Conservation (phyloP, 2,888 invertebrate species). For the Leptarthrus brevirostris region DNA sequence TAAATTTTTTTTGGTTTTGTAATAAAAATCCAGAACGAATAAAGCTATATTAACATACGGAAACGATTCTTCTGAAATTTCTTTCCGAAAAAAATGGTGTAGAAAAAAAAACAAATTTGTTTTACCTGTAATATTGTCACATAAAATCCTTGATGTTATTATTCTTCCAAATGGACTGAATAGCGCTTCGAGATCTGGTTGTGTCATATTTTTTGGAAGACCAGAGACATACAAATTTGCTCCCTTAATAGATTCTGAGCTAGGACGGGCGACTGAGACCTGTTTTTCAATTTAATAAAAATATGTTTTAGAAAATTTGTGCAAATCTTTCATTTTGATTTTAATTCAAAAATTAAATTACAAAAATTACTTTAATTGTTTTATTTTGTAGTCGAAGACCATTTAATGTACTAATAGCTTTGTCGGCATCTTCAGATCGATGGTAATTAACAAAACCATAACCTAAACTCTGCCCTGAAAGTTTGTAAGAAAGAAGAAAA, state of each 20-base stretch:
- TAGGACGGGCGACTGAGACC: slow-evolving; percentile 88
- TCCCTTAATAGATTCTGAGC: slow-evolving; percentile 94
- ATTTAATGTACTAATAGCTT: slow-evolving; percentile 97
- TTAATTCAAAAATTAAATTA: neutral
- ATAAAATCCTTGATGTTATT: slow-evolving; percentile 86
- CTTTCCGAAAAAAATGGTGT: neutral
- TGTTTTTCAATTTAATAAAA: slow-evolving; percentile 51
- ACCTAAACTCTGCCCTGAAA: slow-evolving; percentile 93
- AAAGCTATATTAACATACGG: neutral
- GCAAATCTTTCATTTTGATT: too few species aligned
- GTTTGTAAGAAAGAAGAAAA: slow-evolving; percentile 10
- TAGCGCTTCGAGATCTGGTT: slow-evolving; percentile 84
- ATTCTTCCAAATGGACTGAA: slow-evolving; percentile 85
- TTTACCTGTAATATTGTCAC: slow-evolving; percentile 86
- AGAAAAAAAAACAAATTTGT: slow-evolving; percentile 45
- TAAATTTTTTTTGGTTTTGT: slow-evolving; percentile 5
- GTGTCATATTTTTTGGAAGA: slow-evolving; percentile 88
- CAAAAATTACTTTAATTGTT: slow-evolving; percentile 90
- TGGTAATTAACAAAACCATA: slow-evolving; percentile 99
- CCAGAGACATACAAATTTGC: slow-evolving; percentile 94
- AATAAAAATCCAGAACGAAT: slow-evolving; percentile 54
- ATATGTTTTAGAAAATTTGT: neutral
- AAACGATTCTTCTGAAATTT: neutral
- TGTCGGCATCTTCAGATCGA: slow-evolving; percentile 96
- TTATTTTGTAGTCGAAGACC: slow-evolving; percentile 98